Evolutionary conservation across 2,888 invertebrate species (phyloP).

Genomic region (Sipunculus nudus): DNA sequence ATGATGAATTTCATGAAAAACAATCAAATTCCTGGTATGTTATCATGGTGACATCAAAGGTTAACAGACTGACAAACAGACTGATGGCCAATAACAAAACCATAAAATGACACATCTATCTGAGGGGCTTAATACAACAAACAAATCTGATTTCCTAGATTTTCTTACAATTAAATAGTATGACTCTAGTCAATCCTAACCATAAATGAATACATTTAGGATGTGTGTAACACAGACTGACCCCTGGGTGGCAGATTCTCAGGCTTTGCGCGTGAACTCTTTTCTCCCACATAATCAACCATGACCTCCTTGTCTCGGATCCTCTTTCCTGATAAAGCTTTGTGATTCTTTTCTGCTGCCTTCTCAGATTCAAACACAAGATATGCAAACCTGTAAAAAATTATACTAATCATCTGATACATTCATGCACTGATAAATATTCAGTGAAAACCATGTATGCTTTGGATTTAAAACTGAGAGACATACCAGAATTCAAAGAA

Average conservation of each 20-base stretch:
- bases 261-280: constrained; percentile 26
- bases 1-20: no score
- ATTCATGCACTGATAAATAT: neutral
- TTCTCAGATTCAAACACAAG: constrained; percentile 39
- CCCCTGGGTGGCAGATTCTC: neutral
- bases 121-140: no score
- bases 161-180: no score
- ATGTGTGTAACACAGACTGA: no score
- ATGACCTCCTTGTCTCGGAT: constrained; percentile 23
- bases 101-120: neutral
- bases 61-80: no score
- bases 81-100: no score
- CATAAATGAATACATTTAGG: no score
- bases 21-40: no score
- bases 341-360: constrained; percentile 37
- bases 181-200: no score
- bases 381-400: constrained; percentile 37
- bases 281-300: constrained; percentile 42
- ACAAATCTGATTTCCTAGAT: no score
- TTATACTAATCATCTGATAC: neutral
- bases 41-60: no score
- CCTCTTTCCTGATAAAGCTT: constrained; percentile 21
- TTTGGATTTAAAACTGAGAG: neutral
- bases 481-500: no score
- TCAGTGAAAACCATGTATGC: neutral